Conservation (phyloP, 2,888 invertebrate genomes). For the Eristalinus aeneus region DNA sequence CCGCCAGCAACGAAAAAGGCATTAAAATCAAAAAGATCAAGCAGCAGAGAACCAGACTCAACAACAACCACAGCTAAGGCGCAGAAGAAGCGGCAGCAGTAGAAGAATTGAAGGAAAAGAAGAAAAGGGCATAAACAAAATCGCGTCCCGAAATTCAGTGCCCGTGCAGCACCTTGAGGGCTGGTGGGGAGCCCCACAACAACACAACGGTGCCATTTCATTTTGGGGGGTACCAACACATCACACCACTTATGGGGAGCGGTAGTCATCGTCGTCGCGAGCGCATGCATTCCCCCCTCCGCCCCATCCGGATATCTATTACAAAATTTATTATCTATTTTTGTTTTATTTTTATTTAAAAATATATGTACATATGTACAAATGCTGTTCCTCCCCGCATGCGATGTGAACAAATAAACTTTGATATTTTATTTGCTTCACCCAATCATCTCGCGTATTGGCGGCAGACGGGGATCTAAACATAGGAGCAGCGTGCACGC, state of each 20-base stretch:
- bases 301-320: slow-evolving; percentile 25
- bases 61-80: neutral
- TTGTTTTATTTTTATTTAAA: slow-evolving; percentile 47
- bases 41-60: slow-evolving; percentile 32
- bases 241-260: slow-evolving; percentile 14
- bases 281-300: slow-evolving; percentile 22
- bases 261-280: neutral
- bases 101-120: slow-evolving; percentile 7
- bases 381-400: neutral
- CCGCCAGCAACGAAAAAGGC: slow-evolving; percentile 8
- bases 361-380: slow-evolving; percentile 15
- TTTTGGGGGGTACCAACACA: slow-evolving; percentile 5
- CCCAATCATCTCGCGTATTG: neutral
- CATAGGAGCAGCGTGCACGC: neutral
- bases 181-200: neutral
- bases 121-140: slow-evolving; percentile 46
- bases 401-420: slow-evolving; percentile 35
- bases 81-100: neutral
- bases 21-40: slow-evolving; percentile 50
- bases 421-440: slow-evolving; percentile 50
- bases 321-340: slow-evolving; percentile 64
- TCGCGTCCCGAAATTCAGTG: slow-evolving; percentile 11
- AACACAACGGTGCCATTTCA: neutral
- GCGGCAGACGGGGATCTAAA: neutral
- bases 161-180: slow-evolving; percentile 18